Evolutionary conservation across 2,888 invertebrate species (phyloP), one percentile per base, ranked within the genome.

Genomic region (Drosophila hawaiiensis): DNA sequence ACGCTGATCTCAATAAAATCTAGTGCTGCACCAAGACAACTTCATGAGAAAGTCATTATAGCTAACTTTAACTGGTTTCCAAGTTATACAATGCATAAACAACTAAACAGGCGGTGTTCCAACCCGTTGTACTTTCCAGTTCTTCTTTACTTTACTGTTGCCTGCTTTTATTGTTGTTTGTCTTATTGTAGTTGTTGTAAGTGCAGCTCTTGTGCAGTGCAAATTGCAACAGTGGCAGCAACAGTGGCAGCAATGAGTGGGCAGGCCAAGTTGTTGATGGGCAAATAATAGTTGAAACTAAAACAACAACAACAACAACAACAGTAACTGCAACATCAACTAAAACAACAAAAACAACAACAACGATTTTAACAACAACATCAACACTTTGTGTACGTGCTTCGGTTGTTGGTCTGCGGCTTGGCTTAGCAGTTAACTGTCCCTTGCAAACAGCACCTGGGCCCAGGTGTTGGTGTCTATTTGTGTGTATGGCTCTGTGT

Each of bases 241-340:
- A 69, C 50, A 66, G 59, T 39, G 47, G 35, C 59, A 65, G 72
- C 80, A 79, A 70, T 68, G 76, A 82, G 83, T 82, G 80, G 78
- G 73, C 77, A 75, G 78, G 74, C 85, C 76, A 85, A 85, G 89
- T 83, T 88, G 85, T 85, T 90, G 87, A 90, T 88, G 87, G 73
- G 79, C 85, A 89, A 89, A 87, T 89, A 87, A 87, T 87, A 89
- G 88, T 81, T 78, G 79, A 83, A 85, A 83, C 84, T 82, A 78
- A 78, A 65, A 49, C 69, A 74, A 67, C 56, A 59, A 19, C 59
- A 61, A 37, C 53, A 67, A 52, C 62, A 50, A 29, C 16, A 37
- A 53, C n/a, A 68, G 5, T 35, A 37, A 16, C 6, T 16, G 16
- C 25, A 50, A n/a, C 47, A 41, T 5, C 55, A 55, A 4, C 54